A percentile compares a stretch with the other conserved stretches of the same genome.
These are phyloP conservation scores for Metopia argyrocephala DNA, from an alignment of 2,888 invertebrate species.

Conservation along the genomic window DNA sequence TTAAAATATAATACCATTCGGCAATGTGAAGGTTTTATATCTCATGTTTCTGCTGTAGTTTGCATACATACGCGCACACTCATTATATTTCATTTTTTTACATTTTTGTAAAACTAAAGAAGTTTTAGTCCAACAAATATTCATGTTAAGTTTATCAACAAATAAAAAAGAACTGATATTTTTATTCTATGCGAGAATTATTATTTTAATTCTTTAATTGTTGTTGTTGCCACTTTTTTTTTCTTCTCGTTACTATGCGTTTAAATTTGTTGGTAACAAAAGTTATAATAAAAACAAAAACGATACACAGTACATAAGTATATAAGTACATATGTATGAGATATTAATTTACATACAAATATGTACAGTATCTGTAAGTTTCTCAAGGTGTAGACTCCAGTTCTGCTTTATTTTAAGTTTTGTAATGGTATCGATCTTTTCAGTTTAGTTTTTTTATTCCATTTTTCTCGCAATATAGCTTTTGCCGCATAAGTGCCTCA, in stretches of 20 bases:
- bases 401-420: constrained; percentile 6
- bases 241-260: constrained; percentile 41
- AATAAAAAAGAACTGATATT: not conserved
- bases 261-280: constrained; percentile 4
- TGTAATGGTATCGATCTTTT: constrained; percentile 46
- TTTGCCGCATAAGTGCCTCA: constrained; percentile 27
- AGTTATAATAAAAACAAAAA: not conserved
- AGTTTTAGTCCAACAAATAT: not conserved
- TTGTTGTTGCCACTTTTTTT: not conserved
- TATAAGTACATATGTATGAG: not conserved
- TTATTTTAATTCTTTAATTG: not conserved
- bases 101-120: not conserved
- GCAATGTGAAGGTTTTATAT: constrained; percentile 57
- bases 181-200: not conserved
- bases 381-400: constrained; percentile 51
- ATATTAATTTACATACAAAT: constrained; percentile 15
- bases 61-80: constrained; percentile 5
- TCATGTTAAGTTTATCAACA: fast-evolving
- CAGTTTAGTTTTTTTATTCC: constrained; percentile 20
- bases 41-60: constrained; percentile 4
- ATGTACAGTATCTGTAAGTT: constrained; percentile 27
- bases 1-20: constrained; percentile 33
- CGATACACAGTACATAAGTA: not conserved
- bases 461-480: not conserved
- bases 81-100: constrained; percentile 1